These are phyloP conservation scores for Carduelis carduelis DNA, from an alignment of 2,797 vertebrate species.

Conservation along the genomic window DNA sequence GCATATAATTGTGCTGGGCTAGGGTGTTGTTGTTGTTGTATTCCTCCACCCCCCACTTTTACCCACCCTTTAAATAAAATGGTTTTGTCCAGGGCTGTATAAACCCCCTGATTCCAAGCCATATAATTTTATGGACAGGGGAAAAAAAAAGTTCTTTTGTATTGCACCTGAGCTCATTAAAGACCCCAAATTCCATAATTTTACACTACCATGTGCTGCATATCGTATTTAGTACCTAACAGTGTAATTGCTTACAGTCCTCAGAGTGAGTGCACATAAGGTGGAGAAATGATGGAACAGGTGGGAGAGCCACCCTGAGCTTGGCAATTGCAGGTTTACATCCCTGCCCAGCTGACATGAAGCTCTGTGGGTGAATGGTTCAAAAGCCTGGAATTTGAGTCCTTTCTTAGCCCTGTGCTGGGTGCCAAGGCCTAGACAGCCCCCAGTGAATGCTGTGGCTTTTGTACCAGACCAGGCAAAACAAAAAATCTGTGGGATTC, in stretches of 20 bases:
- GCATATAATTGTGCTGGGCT: conserved; percentile 77
- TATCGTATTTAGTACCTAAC: conserved; percentile 69
- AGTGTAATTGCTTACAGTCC: conserved; percentile 76
- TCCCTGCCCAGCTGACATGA: conserved; percentile 30
- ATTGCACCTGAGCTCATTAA: conserved; percentile 83
- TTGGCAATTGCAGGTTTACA: conserved; percentile 38
- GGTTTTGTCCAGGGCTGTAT: conserved; percentile 69
- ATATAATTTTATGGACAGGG: conserved; percentile 81
- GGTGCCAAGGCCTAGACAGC: background rate
- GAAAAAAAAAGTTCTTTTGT: conserved; percentile 73
- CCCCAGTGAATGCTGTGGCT: background rate
- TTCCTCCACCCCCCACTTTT: background rate
- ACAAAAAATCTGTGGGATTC: background rate
- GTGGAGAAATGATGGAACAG: conserved; percentile 74
- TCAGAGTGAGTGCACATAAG: conserved; percentile 70
- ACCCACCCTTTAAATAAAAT: conserved; percentile 74
- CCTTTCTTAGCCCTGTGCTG: background rate
- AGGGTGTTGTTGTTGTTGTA: conserved; percentile 58
- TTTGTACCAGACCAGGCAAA: background rate
- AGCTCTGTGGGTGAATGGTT: background rate
- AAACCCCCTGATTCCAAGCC: conserved; percentile 76
- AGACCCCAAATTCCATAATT: conserved; percentile 80
- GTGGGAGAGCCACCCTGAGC: conserved; percentile 63
- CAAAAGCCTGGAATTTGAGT: background rate
- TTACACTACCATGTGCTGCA: conserved; percentile 78